Evolutionary conservation across 2,113 vertebrate species (phyloP), one percentile per base, ranked within the genome.

Genomic region (Ceyx margarethae): DNA sequence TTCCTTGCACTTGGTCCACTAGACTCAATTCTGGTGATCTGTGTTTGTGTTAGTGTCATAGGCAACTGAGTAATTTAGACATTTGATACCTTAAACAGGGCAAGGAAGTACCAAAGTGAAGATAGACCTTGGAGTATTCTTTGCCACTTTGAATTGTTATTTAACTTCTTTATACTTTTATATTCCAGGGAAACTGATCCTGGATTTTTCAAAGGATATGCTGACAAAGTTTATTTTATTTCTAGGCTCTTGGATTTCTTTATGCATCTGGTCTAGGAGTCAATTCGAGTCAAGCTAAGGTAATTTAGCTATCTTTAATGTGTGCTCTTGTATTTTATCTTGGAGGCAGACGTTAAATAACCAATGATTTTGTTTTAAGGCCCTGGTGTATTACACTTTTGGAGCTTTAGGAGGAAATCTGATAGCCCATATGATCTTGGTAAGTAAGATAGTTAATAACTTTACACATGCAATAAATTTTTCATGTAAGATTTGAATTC

Each of bases 201-300:
- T 65, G 48, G 21, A 18, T 65, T 54, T 90, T 80, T 77, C 12
- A 28, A n/a, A 62, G 40, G 2, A 10, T 80, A 2, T 85, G 28
- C 76, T 95, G 28, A 94, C 29, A 74, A 42, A n/a, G 13, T 80
- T 58, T 48, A 11, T 74, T 79, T 94, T 87, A 74, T 66, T 96
- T 94, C 75, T 88, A 99, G 99, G 99, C 98, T 61, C 98, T 99
- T 95, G 99, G 99, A 67, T 99, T 99, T 97, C 96, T 99, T 0
- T 99, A 99, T 76, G 99, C 99, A 43, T 99, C 99, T 89, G 99
- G 99, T 74, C 98, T 99, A 62, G 99, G 98, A 81, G 98, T 99
- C 64, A 99, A 99, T 97, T 99, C 99, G 23, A 99, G 99, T 97
- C 99, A 99, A 97, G 99, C 99, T 45, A 99, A 99, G 98, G 99